Evolutionary conservation across 2,113 vertebrate species (phyloP), one percentile per base, ranked within the genome.

Genomic region (Scytalopus superciliaris): DNA sequence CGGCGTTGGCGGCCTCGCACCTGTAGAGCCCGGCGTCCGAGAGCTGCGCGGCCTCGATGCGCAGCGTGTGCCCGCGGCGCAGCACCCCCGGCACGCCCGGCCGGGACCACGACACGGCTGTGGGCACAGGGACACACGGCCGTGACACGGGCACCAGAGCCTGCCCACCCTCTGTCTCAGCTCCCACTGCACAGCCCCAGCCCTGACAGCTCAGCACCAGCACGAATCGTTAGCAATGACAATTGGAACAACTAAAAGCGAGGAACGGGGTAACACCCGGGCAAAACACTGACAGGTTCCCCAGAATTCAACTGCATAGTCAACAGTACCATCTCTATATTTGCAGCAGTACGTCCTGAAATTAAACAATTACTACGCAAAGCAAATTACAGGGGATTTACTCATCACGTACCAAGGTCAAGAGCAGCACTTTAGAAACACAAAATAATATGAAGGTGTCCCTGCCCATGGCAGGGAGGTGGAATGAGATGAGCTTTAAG

Each of bases 31-130:
- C 99, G 1, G 98, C 95, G 60, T 99, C 99, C 0, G 98, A 97
- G 64, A 99, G 97, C 87, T 99, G 99, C 12, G 98, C 98, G 2
- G 93, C 98, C 74, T 25, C 57, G n/a, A 59, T 59, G 57, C 14
- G 50, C 50, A 52, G 50, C 23, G 14, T 9, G 14, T 27, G 50
- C 50, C 50, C 50, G 25, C 50, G 50, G 22, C 14, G 14, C 50
- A 52, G 50, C 50, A 52, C 50, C 21, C 47, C 47, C 13, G 50
- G 7, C 50, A 14, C 25, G 25, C 50, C 50, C 25, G 8, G 98
- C 98, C 99, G 99, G 97, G 98, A 99, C 99, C 99, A 99, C 0
- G 98, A 98, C 60, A 99, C 95, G 33, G 97, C 99, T 99, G 87
- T 1, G 0, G 24, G 4, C 44, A 19, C 52, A 30, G 24, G 4